These are phyloP conservation scores for Lysiphlebus fabarum DNA, from an alignment of 1,140 invertebrate genomes.

Conservation along the genomic window DNA sequence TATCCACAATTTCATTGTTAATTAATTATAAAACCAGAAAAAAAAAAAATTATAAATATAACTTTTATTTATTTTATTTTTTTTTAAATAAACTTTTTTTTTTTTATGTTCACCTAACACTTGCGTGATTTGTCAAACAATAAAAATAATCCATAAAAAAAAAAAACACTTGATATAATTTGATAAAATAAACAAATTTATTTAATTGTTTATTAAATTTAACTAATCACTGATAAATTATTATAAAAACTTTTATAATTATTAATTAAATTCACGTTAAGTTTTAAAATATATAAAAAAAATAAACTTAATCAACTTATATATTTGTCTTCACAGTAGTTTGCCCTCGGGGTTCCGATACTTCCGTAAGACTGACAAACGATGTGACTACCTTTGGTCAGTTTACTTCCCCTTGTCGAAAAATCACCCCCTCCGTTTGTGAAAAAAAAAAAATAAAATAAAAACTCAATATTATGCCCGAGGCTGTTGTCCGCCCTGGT, in stretches of 20 bases:
- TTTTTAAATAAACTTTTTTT: background rate
- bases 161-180: no score
- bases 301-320: no score
- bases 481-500: no score
- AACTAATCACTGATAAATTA: background rate
- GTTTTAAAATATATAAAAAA: background rate
- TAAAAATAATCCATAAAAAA: no score
- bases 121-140: no score
- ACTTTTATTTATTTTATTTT: background rate
- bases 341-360: conserved; percentile 26
- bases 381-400: conserved; percentile 2
- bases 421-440: conserved; percentile 18
- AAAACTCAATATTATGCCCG: no score
- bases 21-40: background rate
- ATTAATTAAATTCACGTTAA: no score
- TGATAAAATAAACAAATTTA: no score
- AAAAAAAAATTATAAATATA: background rate
- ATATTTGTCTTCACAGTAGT: background rate
- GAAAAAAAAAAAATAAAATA: conserved; percentile 9
- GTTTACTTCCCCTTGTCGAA: conserved; percentile 19
- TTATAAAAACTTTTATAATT: no score
- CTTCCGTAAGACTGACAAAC: conserved; percentile 25
- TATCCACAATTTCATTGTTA: conserved; percentile 47
- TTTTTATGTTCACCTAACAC: no score
- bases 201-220: background rate